A percentile compares a stretch with the other conserved stretches of the same genome.
Conservation (phyloP, 1,140 invertebrate species). For the Temnothorax curvispinosus region DNA sequence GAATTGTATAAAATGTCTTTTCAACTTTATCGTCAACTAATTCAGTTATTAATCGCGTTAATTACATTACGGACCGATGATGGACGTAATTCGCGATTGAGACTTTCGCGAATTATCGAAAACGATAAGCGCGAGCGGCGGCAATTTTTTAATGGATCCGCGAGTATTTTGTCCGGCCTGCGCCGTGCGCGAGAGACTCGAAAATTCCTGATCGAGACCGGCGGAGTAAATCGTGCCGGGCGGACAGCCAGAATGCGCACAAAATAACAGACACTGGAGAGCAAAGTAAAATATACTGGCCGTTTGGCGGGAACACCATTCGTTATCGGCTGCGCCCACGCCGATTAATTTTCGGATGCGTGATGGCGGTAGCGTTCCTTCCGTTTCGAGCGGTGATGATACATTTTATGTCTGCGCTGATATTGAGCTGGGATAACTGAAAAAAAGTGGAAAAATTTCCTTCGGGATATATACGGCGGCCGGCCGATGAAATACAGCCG, state of each 20-base stretch:
- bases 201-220: conserved; percentile 72
- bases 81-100: neutral
- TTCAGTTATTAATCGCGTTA: neutral
- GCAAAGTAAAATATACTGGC: conserved; percentile 81
- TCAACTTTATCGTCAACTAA: neutral
- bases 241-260: conserved; percentile 74
- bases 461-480: conserved; percentile 67
- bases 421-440: conserved; percentile 74
- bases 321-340: conserved; percentile 79
- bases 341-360: conserved; percentile 80
- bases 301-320: conserved; percentile 77
- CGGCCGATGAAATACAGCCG: conserved; percentile 65
- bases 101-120: conserved; percentile 14
- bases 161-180: conserved; percentile 57
- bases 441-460: conserved; percentile 69
- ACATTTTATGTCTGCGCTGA: conserved; percentile 75
- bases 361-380: conserved; percentile 72
- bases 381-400: conserved; percentile 72
- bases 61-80: conserved; percentile 4
- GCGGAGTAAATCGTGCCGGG: conserved; percentile 72
- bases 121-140: conserved; percentile 25
- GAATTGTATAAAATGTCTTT: neutral
- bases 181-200: conserved; percentile 32
- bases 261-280: conserved; percentile 78
- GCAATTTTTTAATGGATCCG: conserved; percentile 74